Base-by-base conservation (phyloP, 2,797 vertebrate genomes). In the Bradypus variegatus region DNA sequence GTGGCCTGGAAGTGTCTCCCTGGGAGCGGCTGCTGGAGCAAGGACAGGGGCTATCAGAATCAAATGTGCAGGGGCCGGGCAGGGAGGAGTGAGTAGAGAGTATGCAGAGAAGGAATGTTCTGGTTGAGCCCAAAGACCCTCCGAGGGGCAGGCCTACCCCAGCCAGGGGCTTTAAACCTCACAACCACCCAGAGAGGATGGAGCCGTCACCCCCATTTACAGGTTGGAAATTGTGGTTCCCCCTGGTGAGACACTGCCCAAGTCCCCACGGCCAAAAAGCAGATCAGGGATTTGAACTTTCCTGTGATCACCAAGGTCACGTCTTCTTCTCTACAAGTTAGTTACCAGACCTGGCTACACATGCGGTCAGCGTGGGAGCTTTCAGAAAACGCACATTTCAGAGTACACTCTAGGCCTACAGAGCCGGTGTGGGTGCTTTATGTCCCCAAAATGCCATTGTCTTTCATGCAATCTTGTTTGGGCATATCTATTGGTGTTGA, bases 11-110 rank as follows among this genome's bases (percentile, higher is more conserved):
- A 78, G 73, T 1, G 27, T 3, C 10, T 13, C 5, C 33, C 67
- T 11, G 8, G 7, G 13, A 16, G 29, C 0, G 25, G 19, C 41
- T 72, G 11, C 33, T 23, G 31, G 58, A 27, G 25, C 45, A 8
- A 48, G 14, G 67, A 86, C 21, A 86, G 19, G 19, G 76, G 10
- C 19, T 45, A 31, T 18, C 15, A 23, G 38, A 18, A 14, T 36
- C 65, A 18, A 11, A 2, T 31, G 53, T 11, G 75, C 23, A 0
- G 38, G 55, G 53, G 11, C 8, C 58, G 45, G 2, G 0, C 15
- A 16, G 27, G 65, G 33, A 65, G n/a, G 48, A 65, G 58, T 1
- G 1, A 10, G 41, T 19, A 21, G 27, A 41, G n/a, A 19, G 13
- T 41, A 19, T 0, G 7, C 27, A 8, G 2, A 64, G 5, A n/a